phyloP scores from a whole-genome alignment of 2,888 invertebrate species.

The Hirtodrosophila confusa region DNA sequence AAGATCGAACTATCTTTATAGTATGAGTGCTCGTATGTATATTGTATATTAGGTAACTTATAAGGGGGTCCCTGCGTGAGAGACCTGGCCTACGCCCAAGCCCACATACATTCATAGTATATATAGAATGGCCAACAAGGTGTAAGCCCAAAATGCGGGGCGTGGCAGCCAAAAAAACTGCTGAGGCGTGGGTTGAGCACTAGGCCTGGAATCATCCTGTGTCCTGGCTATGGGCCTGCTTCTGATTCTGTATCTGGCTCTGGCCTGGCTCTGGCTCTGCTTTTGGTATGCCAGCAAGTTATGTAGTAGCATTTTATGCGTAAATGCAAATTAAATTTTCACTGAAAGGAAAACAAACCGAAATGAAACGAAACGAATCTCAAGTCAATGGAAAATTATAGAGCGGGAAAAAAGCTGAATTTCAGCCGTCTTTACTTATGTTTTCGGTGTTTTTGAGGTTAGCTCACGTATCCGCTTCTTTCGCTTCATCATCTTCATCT shows the following conservation, averaged over 20 bases:
- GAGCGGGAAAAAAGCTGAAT: slow-evolving; percentile 16
- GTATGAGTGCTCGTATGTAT: too few relatives aligned
- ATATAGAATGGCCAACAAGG: slow-evolving; percentile 31
- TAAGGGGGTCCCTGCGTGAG: too few relatives aligned
- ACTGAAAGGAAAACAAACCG: slow-evolving; percentile 28
- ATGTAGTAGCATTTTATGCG: slow-evolving; percentile 66
- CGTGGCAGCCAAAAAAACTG: slow-evolving; percentile 8
- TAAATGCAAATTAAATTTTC: slow-evolving; percentile 76
- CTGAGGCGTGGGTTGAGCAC: slow-evolving; percentile 9
- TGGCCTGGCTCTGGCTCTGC: background rate
- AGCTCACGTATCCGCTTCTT: slow-evolving; percentile 24
- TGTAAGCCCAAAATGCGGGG: slow-evolving; percentile 44
- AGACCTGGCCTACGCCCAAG: background rate
- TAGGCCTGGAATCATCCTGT: slow-evolving; percentile 25
- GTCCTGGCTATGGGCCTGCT: background rate
- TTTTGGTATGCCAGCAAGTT: slow-evolving; percentile 22
- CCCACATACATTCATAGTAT: slow-evolving; percentile 1
- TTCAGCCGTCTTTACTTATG: slow-evolving; percentile 34
- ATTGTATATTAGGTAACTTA: too few relatives aligned
- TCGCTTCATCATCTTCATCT: slow-evolving; percentile 15
- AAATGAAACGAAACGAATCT: slow-evolving; percentile 33
- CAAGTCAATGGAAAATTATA: slow-evolving; percentile 52
- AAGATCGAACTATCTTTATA: too few relatives aligned
- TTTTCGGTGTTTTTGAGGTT: slow-evolving; percentile 39
- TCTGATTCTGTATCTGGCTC: background rate